phyloP scores from a whole-genome alignment of 2,797 vertebrate species.

The Carcharodon carcharias region DNA sequence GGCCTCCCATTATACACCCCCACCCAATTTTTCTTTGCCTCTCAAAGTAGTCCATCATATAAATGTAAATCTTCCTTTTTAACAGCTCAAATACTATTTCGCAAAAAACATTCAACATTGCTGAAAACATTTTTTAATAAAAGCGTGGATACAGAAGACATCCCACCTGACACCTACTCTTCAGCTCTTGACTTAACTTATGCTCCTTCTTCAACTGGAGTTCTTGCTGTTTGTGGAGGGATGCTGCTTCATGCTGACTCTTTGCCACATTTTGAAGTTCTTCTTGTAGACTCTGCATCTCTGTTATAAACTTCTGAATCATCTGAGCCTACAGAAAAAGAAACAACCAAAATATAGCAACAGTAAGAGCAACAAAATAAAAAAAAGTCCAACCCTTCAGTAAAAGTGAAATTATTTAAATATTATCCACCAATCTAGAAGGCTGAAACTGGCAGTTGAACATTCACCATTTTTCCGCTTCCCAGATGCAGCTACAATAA shows the following conservation, averaged over 20 bases:
- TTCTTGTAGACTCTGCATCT: constrained; percentile 49
- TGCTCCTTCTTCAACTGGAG: constrained; percentile 46
- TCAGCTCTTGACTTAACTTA: constrained; percentile 47
- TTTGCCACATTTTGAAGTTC: constrained; percentile 53
- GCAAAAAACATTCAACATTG: neutral
- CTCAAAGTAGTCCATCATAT: neutral
- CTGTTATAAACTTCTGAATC: constrained; percentile 51
- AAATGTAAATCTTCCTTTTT: neutral
- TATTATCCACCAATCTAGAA: neutral
- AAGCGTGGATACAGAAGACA: neutral
- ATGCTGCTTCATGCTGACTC: constrained; percentile 47
- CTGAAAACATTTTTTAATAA: neutral
- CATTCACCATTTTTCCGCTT: neutral
- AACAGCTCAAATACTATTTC: neutral
- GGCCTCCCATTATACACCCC: neutral
- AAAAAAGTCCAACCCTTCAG: neutral
- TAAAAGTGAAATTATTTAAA: neutral
- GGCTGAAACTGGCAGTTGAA: neutral
- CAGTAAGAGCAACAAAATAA: neutral
- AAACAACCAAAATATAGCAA: neutral
- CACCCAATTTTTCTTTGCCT: neutral
- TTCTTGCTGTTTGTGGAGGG: constrained; percentile 47
- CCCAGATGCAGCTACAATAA: neutral
- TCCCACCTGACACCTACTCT: constrained; percentile 51
- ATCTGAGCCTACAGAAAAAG: constrained; percentile 48